Conservation (phyloP, 2,888 invertebrate species). For the Trilocha varians region DNA sequence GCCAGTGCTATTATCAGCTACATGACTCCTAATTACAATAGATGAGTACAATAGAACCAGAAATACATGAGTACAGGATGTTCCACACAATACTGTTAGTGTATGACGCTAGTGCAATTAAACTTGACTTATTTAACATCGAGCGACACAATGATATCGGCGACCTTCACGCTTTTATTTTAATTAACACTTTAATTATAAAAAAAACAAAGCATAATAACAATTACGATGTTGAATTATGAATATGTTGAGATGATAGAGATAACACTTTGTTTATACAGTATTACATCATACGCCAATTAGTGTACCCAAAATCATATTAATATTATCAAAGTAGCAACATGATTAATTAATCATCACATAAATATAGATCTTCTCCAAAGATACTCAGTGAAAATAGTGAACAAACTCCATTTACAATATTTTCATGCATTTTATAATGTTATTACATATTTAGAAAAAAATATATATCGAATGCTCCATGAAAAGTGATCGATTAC, state of each 20-base stretch:
- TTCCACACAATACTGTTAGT: background rate
- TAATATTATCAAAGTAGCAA: no score
- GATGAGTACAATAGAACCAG: background rate
- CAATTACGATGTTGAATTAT: background rate
- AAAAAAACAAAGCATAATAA: background rate
- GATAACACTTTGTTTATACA: background rate
- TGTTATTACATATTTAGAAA: no score
- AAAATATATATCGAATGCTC: no score
- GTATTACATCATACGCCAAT: background rate
- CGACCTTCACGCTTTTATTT: slow-evolving; percentile 14
- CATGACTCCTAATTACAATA: no score
- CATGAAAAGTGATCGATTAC: no score
- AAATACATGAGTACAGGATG: background rate
- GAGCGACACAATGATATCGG: slow-evolving; percentile 3
- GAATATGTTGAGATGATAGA: background rate
- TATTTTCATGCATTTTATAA: no score
- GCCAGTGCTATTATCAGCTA: no score
- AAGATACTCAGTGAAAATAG: no score
- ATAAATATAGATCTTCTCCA: no score
- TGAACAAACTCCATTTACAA: no score
- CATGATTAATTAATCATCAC: no score
- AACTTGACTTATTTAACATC: slow-evolving; percentile 4
- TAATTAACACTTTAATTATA: slow-evolving; percentile 5
- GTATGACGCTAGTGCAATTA: slow-evolving; percentile 1
- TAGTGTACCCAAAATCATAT: background rate